Evolutionary conservation across 2,888 invertebrate species (phyloP), one percentile per base, ranked within the genome.

Genomic region (Panorpa germanica): DNA sequence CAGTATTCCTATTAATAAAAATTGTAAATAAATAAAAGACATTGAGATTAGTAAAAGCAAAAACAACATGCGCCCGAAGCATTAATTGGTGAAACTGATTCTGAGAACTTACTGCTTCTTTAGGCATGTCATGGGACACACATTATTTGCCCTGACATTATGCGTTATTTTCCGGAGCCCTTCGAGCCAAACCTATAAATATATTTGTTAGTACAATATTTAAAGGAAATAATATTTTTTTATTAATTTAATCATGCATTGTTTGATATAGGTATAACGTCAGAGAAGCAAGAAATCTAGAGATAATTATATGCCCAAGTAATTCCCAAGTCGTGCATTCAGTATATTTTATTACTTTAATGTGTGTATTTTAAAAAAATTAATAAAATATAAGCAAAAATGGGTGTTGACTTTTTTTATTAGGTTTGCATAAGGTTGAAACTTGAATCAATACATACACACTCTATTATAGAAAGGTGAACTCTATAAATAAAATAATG

Each of bases 111-210:
- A 98, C 96, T 98, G 96, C 68, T 98, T 98, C 63, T 83, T 86
- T 45, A 98, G 74, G 62, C 91, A 90, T 46, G 91, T 95, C 80
- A 91, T 85, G 33, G 98, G 95, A 58, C 95, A 96, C 47, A 93
- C 77, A 69, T 98, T 96, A 70, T 91, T 93, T 47, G 91, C 91
- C 69, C 95, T 96, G 48, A 88, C 90, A 65, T 95, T 96, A 68
- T 93, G 91, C 38, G 96, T 91, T 55, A 96, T 86, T 59, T 71
- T 70, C 58, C 95, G 70, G 47, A 98, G 68, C 41, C 82, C 88
- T 55, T 85, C 78, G 63, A 93, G 72, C 96, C 96, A 98, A 52
- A 72, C 76, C 93, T 95, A 70, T 47, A 63, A 59, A 40, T 37
- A 33, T 25, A 28, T 26, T 31, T 29, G 33, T 14, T 26, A 25